A percentile compares a stretch with the other conserved stretches of the same genome.
phyloP scores from a whole-genome alignment of 2,797 vertebrate species.

The Naso thynnoides region DNA sequence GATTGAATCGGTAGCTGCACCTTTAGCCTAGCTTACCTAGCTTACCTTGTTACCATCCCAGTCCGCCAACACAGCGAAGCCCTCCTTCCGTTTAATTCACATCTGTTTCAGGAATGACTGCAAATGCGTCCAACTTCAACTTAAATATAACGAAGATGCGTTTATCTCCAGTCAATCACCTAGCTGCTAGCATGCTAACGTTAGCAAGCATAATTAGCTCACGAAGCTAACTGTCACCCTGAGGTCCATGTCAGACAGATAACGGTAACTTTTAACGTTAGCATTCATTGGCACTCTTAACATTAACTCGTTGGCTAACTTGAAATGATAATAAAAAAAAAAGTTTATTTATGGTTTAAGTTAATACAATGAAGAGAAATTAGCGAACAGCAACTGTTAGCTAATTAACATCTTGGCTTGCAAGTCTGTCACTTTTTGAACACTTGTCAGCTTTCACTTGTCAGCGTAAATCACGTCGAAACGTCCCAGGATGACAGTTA shows the following conservation, averaged over 20 bases:
- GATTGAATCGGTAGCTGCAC: background rate
- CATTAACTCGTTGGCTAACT: fast-evolving
- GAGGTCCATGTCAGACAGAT: background rate
- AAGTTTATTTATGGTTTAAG: background rate
- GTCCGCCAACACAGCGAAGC: background rate
- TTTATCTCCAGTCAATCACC: background rate
- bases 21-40: fast-evolving
- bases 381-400: no score
- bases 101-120: fast-evolving
- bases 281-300: background rate
- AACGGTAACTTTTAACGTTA: background rate
- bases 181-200: slow-evolving; percentile 69
- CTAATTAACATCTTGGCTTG: slow-evolving; percentile 44
- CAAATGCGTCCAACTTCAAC: fast-evolving
- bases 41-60: background rate
- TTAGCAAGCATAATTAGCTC: slow-evolving; percentile 63
- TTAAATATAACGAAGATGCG: background rate
- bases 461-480: background rate
- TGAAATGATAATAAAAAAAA: no score
- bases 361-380: background rate
- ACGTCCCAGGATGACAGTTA: fast-evolving
- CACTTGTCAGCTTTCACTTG: background rate
- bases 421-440: slow-evolving; percentile 20
- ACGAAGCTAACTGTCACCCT: slow-evolving; percentile 16
- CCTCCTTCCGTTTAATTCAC: no score